A percentile compares a stretch with the other conserved stretches of the same genome.
phyloP scores from a whole-genome alignment of 2,113 vertebrate genomes.

The Apeltes quadracus region DNA sequence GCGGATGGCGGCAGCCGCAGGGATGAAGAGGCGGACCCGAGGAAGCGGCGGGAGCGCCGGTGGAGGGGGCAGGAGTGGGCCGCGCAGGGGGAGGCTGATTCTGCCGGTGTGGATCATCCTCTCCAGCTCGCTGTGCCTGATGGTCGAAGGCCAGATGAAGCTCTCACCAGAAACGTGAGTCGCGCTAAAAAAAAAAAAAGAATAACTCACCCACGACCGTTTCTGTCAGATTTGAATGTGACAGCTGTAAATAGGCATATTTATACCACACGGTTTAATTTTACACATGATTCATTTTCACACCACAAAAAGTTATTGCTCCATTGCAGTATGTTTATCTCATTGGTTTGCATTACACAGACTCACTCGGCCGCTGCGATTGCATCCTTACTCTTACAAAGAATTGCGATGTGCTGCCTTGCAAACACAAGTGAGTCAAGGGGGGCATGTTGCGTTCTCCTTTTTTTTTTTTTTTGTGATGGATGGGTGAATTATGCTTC shows the following conservation, averaged over 20 bases:
- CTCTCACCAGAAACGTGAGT: constrained; percentile 91
- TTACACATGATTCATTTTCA: not conserved
- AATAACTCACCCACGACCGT: not conserved
- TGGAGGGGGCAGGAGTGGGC: constrained; percentile 54
- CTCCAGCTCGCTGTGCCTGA: constrained; percentile 72
- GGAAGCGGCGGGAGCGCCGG: constrained; percentile 43
- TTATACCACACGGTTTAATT: no score
- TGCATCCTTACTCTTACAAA: not conserved
- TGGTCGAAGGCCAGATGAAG: constrained; percentile 80
- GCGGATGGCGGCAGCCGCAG: constrained; percentile 54
- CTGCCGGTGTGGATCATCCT: constrained; percentile 79
- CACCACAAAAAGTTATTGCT: not conserved
- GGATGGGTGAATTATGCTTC: constrained; percentile 53
- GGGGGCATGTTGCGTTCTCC: not conserved
- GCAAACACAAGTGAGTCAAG: not conserved
- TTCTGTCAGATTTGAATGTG: not conserved
- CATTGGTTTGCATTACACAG: not conserved
- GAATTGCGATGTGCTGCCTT: not conserved
- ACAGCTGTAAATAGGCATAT: no score
- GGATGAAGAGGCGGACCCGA: constrained; percentile 54
- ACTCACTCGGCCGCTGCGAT: fast-evolving
- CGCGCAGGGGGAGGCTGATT: constrained; percentile 60
- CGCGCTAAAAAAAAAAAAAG: not conserved
- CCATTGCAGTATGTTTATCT: not conserved
- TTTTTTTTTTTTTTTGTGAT: constrained; percentile 16